Percentiles rank a stretch among this genome's conserved stretches.
Conservation (phyloP, 1,140 invertebrate species). For the Tetraneura akinire region DNA sequence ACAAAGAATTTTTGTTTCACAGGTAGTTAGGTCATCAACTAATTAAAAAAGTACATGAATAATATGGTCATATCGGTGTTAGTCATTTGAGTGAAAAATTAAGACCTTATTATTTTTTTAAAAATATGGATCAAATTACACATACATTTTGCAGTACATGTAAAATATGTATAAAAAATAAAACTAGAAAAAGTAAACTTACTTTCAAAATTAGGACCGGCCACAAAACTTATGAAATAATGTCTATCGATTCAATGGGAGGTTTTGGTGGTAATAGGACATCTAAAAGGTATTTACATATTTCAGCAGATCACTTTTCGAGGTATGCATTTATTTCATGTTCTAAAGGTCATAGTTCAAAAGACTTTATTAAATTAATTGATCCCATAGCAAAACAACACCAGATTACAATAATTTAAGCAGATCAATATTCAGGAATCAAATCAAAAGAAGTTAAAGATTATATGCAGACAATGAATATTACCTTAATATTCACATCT, state of each 20-base stretch:
- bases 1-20: background rate
- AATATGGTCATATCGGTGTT: background rate
- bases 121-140: background rate
- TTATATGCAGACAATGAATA: background rate
- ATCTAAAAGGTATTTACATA: background rate
- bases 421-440: background rate
- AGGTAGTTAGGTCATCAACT: background rate
- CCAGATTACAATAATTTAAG: background rate
- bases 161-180: conserved; percentile 12
- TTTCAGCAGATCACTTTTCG: background rate
- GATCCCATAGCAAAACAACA: too few species aligned
- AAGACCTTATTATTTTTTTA: background rate
- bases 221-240: background rate
- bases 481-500: background rate
- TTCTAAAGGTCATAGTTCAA: too few species aligned
- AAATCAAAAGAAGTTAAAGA: background rate
- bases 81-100: background rate
- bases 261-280: background rate
- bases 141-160: background rate
- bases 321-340: background rate
- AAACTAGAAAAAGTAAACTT: background rate
- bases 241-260: background rate
- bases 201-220: background rate
- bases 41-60: too few species aligned
- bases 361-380: too few species aligned